Base-by-base conservation (phyloP, 2,797 vertebrate species). In the Sebastolobus alascanus region DNA sequence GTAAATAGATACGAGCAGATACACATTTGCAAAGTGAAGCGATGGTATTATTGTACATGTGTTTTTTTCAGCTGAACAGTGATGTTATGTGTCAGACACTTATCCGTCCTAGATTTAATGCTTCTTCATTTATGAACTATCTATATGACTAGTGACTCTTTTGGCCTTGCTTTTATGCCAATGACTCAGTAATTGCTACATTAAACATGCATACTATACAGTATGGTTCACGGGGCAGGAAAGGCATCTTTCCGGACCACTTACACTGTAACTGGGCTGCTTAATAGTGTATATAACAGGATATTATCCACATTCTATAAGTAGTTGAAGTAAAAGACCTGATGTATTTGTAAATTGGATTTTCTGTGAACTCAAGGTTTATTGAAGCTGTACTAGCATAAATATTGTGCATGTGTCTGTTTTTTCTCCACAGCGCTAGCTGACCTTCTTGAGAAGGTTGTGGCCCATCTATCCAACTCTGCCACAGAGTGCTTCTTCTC, bases 381-480 rank as follows among this genome's bases (percentile, higher is more conserved):
- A 75, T 58, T 38, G 12, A 6, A 65, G 46, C 31, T 38, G 40
- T 52, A 31, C 20, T 5, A 1, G 4, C 3, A 65, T 50, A 18
- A 4, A 12, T 71, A 50, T 55, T 64, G 27, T 58, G 14, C 74
- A 8, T 60, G 22, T 64, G 29, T 35, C 2, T 75, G 55, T 46
- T 61, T 80, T 73, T 67, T 84, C 58, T 84, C 90, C 92, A n/a
- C 93, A 99, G 98, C 94, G 89, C 92, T 98, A 89, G 95, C 94
- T 80, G 97, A 98, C 92, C 95, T 99, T 85, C 95, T 98, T 92
- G 97, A 98, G 91, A 96, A 90, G 72, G 96, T 96, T 4, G 96
- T 98, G 81, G 84, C 91, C 33, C 95, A 94, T 94, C 94, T 97
- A 79, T 97, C 96, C 66, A 94, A 90, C 90, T 96, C 88, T 35